A percentile compares a stretch with the other conserved stretches of the same genome.
These are phyloP conservation scores for Xenopus laevis DNA, from an alignment of 2,113 vertebrate genomes.

Conservation along the genomic window DNA sequence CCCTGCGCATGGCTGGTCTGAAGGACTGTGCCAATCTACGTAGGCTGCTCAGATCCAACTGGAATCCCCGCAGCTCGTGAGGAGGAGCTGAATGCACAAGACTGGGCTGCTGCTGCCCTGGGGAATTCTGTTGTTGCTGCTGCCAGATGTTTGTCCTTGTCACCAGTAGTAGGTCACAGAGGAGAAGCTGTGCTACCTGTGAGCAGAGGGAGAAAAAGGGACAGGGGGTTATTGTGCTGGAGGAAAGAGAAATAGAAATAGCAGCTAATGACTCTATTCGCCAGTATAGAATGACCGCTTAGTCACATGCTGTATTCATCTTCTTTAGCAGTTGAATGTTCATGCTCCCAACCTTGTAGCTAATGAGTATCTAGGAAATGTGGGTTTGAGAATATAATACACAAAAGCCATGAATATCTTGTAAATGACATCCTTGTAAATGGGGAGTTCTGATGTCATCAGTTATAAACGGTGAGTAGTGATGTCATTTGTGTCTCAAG, in stretches of 20 bases:
- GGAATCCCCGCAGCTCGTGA: conserved; percentile 87
- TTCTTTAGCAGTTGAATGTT: no score
- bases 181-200: conserved; percentile 83
- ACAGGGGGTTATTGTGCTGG: neutral
- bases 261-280: no score
- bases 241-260: no score
- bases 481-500: no score
- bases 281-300: neutral
- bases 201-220: neutral
- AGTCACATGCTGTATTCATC: no score
- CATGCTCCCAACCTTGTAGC: no score
- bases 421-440: no score
- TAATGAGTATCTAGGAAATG: no score
- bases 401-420: no score
- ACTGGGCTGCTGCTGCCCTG: conserved; percentile 42
- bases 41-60: conserved; percentile 89
- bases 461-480: no score
- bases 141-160: conserved; percentile 90
- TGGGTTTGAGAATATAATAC: no score
- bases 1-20: conserved; percentile 86
- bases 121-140: conserved; percentile 50
- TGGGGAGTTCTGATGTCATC: no score
- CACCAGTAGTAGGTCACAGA: conserved; percentile 87
- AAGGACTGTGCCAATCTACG: conserved; percentile 88
- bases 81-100: conserved; percentile 74